These are phyloP conservation scores for Peromyscus aztecus DNA, from an alignment of 2,797 vertebrate species.

Conservation along the genomic window DNA sequence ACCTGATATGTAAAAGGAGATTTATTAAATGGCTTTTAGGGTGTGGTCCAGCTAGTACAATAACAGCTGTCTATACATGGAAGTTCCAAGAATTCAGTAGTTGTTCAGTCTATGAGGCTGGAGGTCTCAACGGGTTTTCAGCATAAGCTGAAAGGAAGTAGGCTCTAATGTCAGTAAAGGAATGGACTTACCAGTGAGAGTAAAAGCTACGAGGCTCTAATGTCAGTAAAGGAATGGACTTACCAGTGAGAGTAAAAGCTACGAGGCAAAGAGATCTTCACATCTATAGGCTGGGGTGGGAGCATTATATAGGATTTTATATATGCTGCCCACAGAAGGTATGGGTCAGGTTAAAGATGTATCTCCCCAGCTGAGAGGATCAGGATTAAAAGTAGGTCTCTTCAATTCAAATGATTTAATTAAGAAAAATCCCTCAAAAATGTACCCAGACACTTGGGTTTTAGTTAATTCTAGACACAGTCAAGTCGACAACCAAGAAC, in stretches of 20 bases:
- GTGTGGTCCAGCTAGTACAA: not conserved
- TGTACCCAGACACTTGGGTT: not conserved
- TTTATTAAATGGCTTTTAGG: no score
- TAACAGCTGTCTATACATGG: not conserved
- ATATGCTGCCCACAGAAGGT: not conserved
- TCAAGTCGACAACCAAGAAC: not conserved
- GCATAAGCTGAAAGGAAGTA: not conserved
- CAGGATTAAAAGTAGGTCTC: not conserved
- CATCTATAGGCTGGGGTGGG: no score
- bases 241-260: not conserved
- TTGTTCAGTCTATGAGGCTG: not conserved
- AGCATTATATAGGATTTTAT: not conserved
- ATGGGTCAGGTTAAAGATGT: not conserved
- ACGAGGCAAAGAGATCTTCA: not conserved
- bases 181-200: no score
- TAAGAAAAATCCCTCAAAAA: not conserved
- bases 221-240: not conserved
- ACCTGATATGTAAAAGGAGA: not conserved
- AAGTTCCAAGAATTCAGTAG: not conserved
- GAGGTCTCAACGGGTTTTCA: not conserved
- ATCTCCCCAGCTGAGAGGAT: not conserved
- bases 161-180: no score
- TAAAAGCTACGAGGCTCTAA: no score
- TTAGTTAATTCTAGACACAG: not conserved
- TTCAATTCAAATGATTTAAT: not conserved